These are phyloP conservation scores for Oenanthe melanoleuca DNA, from an alignment of 2,113 vertebrate genomes.

Conservation along the genomic window DNA sequence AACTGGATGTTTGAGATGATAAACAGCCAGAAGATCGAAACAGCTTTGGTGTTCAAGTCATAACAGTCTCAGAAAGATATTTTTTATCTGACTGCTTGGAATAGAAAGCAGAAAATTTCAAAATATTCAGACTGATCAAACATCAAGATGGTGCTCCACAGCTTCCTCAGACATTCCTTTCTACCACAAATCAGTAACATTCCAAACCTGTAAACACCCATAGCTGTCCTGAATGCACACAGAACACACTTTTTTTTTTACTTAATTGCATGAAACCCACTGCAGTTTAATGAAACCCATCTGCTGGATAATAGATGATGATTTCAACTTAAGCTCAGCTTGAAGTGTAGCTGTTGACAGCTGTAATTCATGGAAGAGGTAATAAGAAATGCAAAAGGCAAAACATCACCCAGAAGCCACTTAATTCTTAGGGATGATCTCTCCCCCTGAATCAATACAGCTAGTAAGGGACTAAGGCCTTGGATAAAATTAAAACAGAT, in stretches of 20 bases:
- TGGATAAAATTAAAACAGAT: slow-evolving; percentile 8
- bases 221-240: not conserved
- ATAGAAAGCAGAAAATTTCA: not conserved
- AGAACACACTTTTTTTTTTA: not conserved
- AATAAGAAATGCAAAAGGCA: not conserved
- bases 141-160: not conserved
- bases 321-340: not conserved
- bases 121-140: slow-evolving; percentile 26
- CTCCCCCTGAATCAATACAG: not conserved
- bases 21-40: slow-evolving; percentile 17
- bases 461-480: not conserved
- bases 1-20: slow-evolving; percentile 32
- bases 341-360: not conserved
- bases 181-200: not conserved
- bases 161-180: not conserved
- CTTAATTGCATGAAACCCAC: not conserved
- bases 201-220: not conserved
- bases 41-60: slow-evolving; percentile 17
- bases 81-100: slow-evolving; percentile 45
- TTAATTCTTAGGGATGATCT: not conserved
- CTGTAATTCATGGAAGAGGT: not conserved
- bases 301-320: not conserved
- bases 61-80: slow-evolving; percentile 8
- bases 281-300: not conserved
- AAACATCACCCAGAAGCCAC: slow-evolving; percentile 18